A percentile compares a stretch with the other conserved stretches of the same genome.
These are phyloP conservation scores for Scartelaos histophorus DNA, from an alignment of 2,113 vertebrate genomes.

Conservation along the genomic window DNA sequence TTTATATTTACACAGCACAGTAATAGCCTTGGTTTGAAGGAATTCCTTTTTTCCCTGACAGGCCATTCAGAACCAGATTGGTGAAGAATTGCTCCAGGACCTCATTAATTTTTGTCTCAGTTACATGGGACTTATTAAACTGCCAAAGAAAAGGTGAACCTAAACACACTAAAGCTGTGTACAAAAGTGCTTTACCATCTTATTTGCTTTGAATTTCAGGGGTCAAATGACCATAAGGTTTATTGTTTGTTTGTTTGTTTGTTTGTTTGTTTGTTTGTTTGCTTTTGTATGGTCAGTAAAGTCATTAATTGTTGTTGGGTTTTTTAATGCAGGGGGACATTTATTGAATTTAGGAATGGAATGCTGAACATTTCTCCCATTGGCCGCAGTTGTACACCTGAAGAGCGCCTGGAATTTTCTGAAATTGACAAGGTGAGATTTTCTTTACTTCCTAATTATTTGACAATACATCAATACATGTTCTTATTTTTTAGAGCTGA, in stretches of 20 bases:
- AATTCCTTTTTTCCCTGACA: constrained; percentile 33
- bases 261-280: no score
- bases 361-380: constrained; percentile 97
- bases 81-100: constrained; percentile 95
- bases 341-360: constrained; percentile 97
- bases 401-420: constrained; percentile 92
- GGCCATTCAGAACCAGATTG: constrained; percentile 95
- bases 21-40: background rate
- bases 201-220: background rate
- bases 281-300: background rate
- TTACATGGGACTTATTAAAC: constrained; percentile 94
- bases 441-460: constrained; percentile 43
- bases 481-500: background rate
- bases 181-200: no score
- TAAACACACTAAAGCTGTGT: background rate
- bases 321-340: constrained; percentile 84
- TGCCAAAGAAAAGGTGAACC: constrained; percentile 93
- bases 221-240: background rate
- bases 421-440: constrained; percentile 88
- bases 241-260: no score
- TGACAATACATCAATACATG: background rate
- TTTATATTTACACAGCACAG: background rate
- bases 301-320: background rate
- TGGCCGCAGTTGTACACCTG: constrained; percentile 91
- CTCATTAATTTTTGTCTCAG: constrained; percentile 98